Base-by-base conservation (phyloP, 1,140 invertebrate genomes). In the Ips typographus region DNA sequence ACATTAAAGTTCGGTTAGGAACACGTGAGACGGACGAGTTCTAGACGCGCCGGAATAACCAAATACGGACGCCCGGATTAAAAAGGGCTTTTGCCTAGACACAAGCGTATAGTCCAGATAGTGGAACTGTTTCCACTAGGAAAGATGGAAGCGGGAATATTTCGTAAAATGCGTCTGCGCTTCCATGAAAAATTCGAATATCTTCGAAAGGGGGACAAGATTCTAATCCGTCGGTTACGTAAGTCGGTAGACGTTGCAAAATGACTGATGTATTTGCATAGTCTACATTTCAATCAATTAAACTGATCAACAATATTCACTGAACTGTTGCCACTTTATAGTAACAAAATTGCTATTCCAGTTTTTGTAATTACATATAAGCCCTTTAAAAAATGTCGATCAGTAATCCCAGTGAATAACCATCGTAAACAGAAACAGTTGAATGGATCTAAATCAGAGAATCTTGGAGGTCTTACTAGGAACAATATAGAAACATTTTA, bases 141-240 rank as follows among this genome's bases (percentile, higher is more conserved):
- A 61, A 44, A 36, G 59, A 61, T 61, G 59, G 22, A 36, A 49
- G 44, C 39, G 37, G 40, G 61, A 36, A 51, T 39, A 63, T 63
- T 22, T 63, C 47, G 47, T 7, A 52, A 63, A 63, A 63, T 63
- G 61, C 61, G 61, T 52, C 61, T 63, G 61, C 61, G 61, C 61
- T 52, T 52, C 61, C 51, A 51, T 63, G 47, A 63, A 63, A 63
- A 63, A 51, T 63, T 2, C 44, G 39, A 63, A 53, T 7, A 39
- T 52, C 44, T 49, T 49, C 22, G 44, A 22, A 22, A 22, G 22
- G 22, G 44, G 22, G n/a, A 43, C 44, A 49, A 49, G 22, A 1
- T 49, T 5, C 4, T 40, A 2, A 40, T 39, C 5, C 4, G 38
- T 40, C 4, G 52, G 38, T 41, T 38, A 58, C 4, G 4, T 53